Conservation (phyloP, 2,888 invertebrate genomes). For the Ormyrus thymus region DNA sequence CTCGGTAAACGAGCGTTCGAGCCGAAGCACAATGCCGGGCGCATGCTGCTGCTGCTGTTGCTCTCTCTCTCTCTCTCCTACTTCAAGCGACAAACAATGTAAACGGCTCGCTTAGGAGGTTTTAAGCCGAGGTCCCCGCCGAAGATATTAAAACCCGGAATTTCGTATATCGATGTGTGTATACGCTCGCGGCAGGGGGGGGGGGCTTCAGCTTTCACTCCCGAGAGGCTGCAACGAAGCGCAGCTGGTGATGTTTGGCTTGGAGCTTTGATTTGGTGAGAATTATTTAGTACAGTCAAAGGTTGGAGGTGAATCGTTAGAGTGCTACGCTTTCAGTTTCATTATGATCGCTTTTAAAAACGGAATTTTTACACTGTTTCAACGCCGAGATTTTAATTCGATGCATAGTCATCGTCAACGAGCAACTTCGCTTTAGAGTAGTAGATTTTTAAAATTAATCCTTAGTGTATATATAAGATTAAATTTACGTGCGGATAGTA, state of each 20-base stretch:
- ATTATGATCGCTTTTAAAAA: constrained; percentile 9
- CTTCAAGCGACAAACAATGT: constrained; percentile 25
- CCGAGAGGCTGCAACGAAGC: too few species aligned
- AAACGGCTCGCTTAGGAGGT: constrained; percentile 26
- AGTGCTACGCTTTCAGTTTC: constrained; percentile 47
- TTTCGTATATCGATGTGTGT: background rate
- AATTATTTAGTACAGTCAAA: too few species aligned
- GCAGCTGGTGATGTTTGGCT: too few species aligned
- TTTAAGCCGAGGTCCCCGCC: constrained; percentile 28
- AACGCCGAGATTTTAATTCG: background rate
- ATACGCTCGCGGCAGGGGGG: too few species aligned
- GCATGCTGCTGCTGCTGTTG: constrained; percentile 14
- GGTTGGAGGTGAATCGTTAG: background rate
- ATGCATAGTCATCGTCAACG: constrained; percentile 5
- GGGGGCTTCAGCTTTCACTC: too few species aligned
- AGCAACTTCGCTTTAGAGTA: constrained; percentile 45
- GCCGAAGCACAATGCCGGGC: constrained; percentile 22
- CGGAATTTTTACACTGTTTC: constrained; percentile 13
- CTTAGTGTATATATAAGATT: constrained; percentile 4
- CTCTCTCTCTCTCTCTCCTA: constrained; percentile 1
- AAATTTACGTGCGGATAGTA: constrained; percentile 13
- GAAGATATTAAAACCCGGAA: constrained; percentile 9
- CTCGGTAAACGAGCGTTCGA: constrained; percentile 29
- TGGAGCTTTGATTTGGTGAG: too few species aligned
- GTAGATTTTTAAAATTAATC: constrained; percentile 41